A percentile compares a stretch with the other conserved stretches of the same genome.
Conservation (phyloP, 2,797 vertebrate genomes). For the Sebastes melanostomus region DNA sequence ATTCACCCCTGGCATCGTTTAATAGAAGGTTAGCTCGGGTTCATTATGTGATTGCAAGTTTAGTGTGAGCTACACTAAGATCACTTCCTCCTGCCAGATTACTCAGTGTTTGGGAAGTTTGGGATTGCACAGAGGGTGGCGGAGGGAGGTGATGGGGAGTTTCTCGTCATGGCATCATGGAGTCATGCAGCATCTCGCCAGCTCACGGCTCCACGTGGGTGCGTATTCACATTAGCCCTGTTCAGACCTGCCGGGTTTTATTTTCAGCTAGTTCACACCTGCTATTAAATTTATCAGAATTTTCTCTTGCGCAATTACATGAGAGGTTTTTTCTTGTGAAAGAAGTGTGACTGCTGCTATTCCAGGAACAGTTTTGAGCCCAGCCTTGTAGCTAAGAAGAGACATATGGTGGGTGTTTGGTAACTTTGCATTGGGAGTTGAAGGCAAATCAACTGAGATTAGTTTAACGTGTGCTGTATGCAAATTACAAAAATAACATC, state of each 20-base stretch:
- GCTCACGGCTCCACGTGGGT: neutral
- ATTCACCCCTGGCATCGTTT: neutral
- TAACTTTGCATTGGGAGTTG: neutral
- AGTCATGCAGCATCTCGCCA: neutral
- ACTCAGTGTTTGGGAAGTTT: constrained; percentile 28
- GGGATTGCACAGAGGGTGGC: neutral
- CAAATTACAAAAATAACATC: neutral
- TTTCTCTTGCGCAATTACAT: neutral
- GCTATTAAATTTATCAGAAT: neutral
- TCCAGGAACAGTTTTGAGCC: neutral
- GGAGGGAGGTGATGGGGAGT: neutral
- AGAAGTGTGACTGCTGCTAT: neutral
- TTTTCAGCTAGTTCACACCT: neutral
- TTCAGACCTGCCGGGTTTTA: neutral
- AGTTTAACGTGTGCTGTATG: neutral
- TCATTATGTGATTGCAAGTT: neutral
- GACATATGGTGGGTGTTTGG: neutral
- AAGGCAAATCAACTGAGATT: neutral
- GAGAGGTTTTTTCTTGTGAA: neutral
- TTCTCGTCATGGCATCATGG: constrained; percentile 5
- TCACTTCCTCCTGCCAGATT: constrained; percentile 42
- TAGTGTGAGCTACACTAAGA: constrained; percentile 18
- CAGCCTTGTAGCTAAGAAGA: neutral
- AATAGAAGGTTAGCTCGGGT: neutral
- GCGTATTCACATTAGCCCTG: neutral